phyloP scores from a whole-genome alignment of 30 jellyfish, hydroid and myxozoan species.

The Morbakka virulenta region DNA sequence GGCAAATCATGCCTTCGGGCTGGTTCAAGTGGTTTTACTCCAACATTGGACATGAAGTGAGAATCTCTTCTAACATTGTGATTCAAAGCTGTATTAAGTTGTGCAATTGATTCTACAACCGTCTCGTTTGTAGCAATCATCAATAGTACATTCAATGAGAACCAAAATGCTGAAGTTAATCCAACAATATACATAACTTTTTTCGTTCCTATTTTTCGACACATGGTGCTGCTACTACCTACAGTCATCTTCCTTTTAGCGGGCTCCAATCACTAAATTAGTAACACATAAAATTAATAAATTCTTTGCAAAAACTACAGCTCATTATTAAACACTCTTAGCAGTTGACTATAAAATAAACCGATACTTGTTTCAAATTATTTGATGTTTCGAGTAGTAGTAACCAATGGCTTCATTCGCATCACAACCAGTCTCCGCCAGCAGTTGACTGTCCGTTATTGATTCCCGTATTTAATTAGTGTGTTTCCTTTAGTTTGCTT shows the following conservation, averaged over 20 bases:
- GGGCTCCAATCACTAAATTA: too few species aligned
- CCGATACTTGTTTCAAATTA: too few species aligned
- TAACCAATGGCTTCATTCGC: too few species aligned
- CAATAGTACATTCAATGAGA: constrained; percentile 75
- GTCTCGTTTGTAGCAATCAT: constrained; percentile 81
- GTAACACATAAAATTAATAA: too few species aligned
- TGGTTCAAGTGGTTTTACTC: constrained; percentile 87
- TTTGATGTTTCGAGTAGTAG: too few species aligned
- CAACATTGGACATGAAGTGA: constrained; percentile 75
- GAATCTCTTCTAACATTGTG: constrained; percentile 69
- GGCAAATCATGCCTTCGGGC: constrained; percentile 80
- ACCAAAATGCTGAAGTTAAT: constrained; percentile 90
- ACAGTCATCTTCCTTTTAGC: too few species aligned
- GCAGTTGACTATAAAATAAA: too few species aligned
- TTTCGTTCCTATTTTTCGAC: constrained; percentile 27
- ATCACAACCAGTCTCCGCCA: too few species aligned
- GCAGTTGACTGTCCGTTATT: too few species aligned
- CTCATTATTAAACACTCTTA: too few species aligned
- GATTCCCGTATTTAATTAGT: not conserved
- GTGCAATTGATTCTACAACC: constrained; percentile 77
- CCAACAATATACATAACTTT: constrained; percentile 72
- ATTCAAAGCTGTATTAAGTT: constrained; percentile 57
- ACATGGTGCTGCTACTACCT: not conserved
- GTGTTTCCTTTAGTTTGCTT: not conserved
- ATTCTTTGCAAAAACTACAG: too few species aligned